A percentile compares a stretch with the other conserved stretches of the same genome.
Evolutionary conservation across 2,888 invertebrate genomes (phyloP).

Genomic region (Athripsodes cinereus): DNA sequence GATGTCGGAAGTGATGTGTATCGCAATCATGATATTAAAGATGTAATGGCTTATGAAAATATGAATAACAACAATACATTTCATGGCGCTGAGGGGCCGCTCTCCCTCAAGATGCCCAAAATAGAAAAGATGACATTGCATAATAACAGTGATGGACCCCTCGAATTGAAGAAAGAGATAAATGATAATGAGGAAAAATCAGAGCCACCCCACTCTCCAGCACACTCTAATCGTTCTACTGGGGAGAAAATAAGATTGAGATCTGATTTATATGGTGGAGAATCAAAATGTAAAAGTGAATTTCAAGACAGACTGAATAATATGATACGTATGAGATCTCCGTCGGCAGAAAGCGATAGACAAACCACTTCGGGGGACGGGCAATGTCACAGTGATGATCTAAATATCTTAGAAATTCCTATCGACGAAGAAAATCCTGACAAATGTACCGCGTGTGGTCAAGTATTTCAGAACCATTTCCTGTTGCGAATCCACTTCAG

Average conservation of each 20-base stretch:
- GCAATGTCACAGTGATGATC: slow-evolving; percentile 47
- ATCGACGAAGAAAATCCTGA: slow-evolving; percentile 84
- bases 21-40: slow-evolving; percentile 17
- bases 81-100: slow-evolving; percentile 38
- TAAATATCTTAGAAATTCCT: slow-evolving; percentile 66
- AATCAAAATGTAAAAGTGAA: slow-evolving; percentile 27
- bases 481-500: slow-evolving; percentile 87
- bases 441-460: slow-evolving; percentile 79
- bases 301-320: slow-evolving; percentile 35
- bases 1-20: slow-evolving; percentile 36
- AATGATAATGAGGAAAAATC: slow-evolving; percentile 39
- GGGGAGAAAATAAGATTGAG: slow-evolving; percentile 43
- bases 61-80: slow-evolving; percentile 25
- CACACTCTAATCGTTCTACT: slow-evolving; percentile 10
- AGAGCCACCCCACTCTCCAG: slow-evolving; percentile 29
- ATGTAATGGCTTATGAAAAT: slow-evolving; percentile 8
- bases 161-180: slow-evolving; percentile 31
- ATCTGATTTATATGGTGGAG: slow-evolving; percentile 39
- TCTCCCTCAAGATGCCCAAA: slow-evolving; percentile 47
- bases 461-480: slow-evolving; percentile 87
- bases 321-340: slow-evolving; percentile 31
- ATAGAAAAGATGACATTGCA: slow-evolving; percentile 42
- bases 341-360: slow-evolving; percentile 22
- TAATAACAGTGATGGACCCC: slow-evolving; percentile 32
- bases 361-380: slow-evolving; percentile 38